Evolutionary conservation across 2,113 vertebrate species (phyloP).

Genomic region (Tonatia bakeri): DNA sequence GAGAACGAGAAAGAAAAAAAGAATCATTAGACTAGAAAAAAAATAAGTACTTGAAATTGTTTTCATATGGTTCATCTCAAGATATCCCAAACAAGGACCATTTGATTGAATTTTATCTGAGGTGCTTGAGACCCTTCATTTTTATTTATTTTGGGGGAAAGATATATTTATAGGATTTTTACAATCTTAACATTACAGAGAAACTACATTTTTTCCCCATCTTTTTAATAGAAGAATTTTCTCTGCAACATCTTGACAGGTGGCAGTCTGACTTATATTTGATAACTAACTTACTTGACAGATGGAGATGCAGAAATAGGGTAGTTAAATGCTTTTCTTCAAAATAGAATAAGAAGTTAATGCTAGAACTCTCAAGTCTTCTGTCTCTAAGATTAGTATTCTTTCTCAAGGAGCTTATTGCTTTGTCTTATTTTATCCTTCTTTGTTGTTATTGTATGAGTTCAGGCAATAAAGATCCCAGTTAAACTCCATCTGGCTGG

Average conservation of each 20-base stretch:
- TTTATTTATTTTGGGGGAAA: conserved; percentile 35
- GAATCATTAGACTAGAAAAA: conserved; percentile 21
- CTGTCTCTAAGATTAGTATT: conserved; percentile 31
- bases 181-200: conserved; percentile 15
- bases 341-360: neutral
- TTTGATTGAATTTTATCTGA: conserved; percentile 50
- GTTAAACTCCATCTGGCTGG: neutral
- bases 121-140: neutral
- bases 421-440: neutral
- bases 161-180: conserved; percentile 31
- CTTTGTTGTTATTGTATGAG: neutral
- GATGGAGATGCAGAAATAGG: conserved; percentile 12
- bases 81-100: neutral
- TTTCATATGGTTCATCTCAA: conserved; percentile 47
- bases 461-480: neutral
- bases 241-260: neutral
- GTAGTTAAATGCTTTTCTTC: neutral
- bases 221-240: conserved; percentile 11
- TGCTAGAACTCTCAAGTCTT: neutral
- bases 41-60: conserved; percentile 41
- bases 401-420: neutral
- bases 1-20: neutral
- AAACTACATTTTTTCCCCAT: neutral
- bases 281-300: conserved; percentile 19
- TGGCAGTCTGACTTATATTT: conserved; percentile 28